Percentiles rank a stretch among this genome's conserved stretches.
Conservation (phyloP, 2,888 invertebrate genomes). For the Lasioglossum vierecki region DNA sequence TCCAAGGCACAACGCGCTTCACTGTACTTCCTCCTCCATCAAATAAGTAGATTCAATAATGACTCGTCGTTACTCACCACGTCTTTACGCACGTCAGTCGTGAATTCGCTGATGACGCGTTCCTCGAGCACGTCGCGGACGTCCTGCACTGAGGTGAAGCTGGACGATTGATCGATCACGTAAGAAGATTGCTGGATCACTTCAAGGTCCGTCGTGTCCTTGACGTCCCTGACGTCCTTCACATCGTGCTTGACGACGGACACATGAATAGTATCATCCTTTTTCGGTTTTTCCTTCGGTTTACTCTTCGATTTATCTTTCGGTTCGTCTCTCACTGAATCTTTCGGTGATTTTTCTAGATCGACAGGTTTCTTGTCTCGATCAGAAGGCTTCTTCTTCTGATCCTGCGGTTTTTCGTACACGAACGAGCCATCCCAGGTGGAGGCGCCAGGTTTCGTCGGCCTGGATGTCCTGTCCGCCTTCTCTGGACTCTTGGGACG, state of each 20-base stretch:
- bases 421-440: constrained; percentile 78
- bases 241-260: constrained; percentile 82
- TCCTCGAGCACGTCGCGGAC: constrained; percentile 81
- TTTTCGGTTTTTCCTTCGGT: constrained; percentile 37
- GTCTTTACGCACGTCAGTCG: constrained; percentile 80
- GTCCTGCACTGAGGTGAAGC: constrained; percentile 76
- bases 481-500: constrained; percentile 51
- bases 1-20: constrained; percentile 19
- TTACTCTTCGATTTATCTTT: background rate
- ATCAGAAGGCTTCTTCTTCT: constrained; percentile 10
- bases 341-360: background rate
- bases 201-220: constrained; percentile 78
- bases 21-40: background rate
- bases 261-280: constrained; percentile 61
- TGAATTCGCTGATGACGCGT: constrained; percentile 85
- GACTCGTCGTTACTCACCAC: constrained; percentile 74
- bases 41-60: constrained; percentile 31
- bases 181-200: constrained; percentile 73
- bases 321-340: background rate
- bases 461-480: constrained; percentile 60
- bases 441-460: constrained; percentile 74
- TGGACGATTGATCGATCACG: constrained; percentile 78
- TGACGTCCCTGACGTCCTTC: constrained; percentile 73
- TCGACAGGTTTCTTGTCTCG: background rate
- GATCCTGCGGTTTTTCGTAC: constrained; percentile 70